Conservation (phyloP, 2,113 vertebrate genomes). For the Anolis sagrei region DNA sequence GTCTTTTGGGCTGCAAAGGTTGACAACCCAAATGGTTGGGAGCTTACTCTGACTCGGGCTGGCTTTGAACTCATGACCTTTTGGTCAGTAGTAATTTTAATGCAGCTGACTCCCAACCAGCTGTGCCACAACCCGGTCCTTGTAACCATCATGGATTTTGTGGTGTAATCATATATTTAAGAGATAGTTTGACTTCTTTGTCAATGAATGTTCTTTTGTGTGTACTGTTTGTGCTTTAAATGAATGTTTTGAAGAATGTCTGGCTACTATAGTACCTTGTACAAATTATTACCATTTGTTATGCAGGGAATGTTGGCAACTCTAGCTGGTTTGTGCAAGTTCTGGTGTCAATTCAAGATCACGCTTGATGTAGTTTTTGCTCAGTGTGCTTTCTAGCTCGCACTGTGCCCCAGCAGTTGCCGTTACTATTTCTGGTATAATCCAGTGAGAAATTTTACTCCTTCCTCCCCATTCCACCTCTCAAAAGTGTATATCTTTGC, state of each 20-base stretch:
- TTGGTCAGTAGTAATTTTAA: no score
- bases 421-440: neutral
- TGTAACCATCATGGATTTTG: neutral
- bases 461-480: no score
- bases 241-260: conserved; percentile 65
- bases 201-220: conserved; percentile 62
- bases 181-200: conserved; percentile 60
- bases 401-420: neutral
- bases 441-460: neutral
- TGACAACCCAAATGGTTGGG: no score
- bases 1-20: no score
- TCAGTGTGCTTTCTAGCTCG: neutral
- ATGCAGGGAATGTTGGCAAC: conserved; percentile 34
- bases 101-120: no score
- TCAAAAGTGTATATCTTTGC: neutral
- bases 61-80: no score
- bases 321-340: conserved; percentile 43
- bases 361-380: neutral
- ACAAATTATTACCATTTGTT: conserved; percentile 55
- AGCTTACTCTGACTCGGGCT: no score
- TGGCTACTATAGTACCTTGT: conserved; percentile 62
- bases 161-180: neutral
- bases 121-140: no score
- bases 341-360: neutral
- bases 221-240: conserved; percentile 39